Base-by-base conservation (phyloP, 2,888 invertebrate genomes). In the Lobophora halterata region DNA sequence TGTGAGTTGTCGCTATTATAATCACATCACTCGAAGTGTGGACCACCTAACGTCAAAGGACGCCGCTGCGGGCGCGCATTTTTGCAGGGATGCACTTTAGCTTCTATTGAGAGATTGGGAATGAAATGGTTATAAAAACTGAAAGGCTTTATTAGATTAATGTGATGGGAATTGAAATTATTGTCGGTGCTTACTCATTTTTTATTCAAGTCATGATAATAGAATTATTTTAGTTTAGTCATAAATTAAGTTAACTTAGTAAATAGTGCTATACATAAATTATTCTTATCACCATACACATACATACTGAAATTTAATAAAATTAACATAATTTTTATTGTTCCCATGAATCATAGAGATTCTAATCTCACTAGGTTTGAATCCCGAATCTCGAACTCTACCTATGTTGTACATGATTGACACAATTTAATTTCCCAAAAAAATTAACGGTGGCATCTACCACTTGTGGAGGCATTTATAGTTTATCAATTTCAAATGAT, bases 401-500 rank as follows among this genome's bases (percentile, higher is more conserved):
- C 40, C n/a, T n/a, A n/a, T n/a, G 47, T 49, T 55, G 57, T 59
- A 46, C 54, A 58, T 70, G 64, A 73, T 66, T 65, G 67, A 71
- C 68, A 69, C 52, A 51, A 65, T 53, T 59, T 54, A 51, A 49
- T 53, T 53, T 54, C 49, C 49, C 43, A 65, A 78, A 79, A 80
- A 73, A 73, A 57, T 56, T 64, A 73, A 75, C 86, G 78, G 86
- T 87, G 86, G 86, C 86, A 85, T 83, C 61, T 78, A 72, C 79
- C 73, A 79, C 79, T 81, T 81, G 77, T 73, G 64, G 61, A 73
- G 66, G 76, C 76, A 80, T 83, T 79, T 76, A 80, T 75, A 78
- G 79, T 78, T 81, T 83, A 85, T 86, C 80, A 86, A 83, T 85
- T 85, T 85, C 69, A 67, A 73, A 86, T 83, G 79, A 86, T 79